phyloP scores from a whole-genome alignment of 2,888 invertebrate genomes.

The Drosophila longiperda region DNA sequence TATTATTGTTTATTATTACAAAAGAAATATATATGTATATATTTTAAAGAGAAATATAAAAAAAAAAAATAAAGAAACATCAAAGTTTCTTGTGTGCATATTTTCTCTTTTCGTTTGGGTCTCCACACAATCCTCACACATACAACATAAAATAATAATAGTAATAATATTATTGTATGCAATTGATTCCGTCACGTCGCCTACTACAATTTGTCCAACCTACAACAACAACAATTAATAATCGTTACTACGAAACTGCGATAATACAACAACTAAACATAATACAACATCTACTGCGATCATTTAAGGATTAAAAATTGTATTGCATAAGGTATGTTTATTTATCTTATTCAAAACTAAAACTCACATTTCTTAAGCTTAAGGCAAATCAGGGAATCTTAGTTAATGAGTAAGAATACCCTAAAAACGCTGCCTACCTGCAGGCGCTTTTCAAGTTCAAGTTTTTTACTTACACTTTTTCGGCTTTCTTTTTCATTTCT shows the following conservation, averaged over 20 bases:
- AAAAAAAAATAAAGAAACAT: slow-evolving; percentile 15
- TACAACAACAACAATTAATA: slow-evolving; percentile 33
- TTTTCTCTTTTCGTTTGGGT: slow-evolving; percentile 34
- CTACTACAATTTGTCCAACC: slow-evolving; percentile 81
- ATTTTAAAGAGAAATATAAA: slow-evolving; percentile 10
- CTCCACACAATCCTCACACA: slow-evolving; percentile 32
- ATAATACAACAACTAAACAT: slow-evolving; percentile 24
- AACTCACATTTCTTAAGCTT: not conserved
- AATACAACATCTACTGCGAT: slow-evolving; percentile 26
- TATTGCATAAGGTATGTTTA: slow-evolving; percentile 48
- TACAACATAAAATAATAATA: slow-evolving; percentile 11
- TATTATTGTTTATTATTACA: slow-evolving; percentile 32
- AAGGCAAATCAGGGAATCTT: not conserved
- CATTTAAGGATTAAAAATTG: slow-evolving; percentile 37
- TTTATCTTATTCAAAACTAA: not conserved
- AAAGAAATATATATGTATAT: slow-evolving; percentile 1
- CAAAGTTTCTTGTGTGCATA: slow-evolving; percentile 24
- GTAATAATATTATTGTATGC: slow-evolving; percentile 59
- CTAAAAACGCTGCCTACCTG: slow-evolving; percentile 43
- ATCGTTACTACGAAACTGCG: slow-evolving; percentile 51
- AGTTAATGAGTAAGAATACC: not conserved
- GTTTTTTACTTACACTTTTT: slow-evolving; percentile 32
- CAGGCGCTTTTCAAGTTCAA: slow-evolving; percentile 50
- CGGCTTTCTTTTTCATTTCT: slow-evolving; percentile 11
- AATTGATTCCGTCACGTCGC: slow-evolving; percentile 80